Conservation (phyloP, 2,113 vertebrate species). For the Formicarius rufipectus region DNA sequence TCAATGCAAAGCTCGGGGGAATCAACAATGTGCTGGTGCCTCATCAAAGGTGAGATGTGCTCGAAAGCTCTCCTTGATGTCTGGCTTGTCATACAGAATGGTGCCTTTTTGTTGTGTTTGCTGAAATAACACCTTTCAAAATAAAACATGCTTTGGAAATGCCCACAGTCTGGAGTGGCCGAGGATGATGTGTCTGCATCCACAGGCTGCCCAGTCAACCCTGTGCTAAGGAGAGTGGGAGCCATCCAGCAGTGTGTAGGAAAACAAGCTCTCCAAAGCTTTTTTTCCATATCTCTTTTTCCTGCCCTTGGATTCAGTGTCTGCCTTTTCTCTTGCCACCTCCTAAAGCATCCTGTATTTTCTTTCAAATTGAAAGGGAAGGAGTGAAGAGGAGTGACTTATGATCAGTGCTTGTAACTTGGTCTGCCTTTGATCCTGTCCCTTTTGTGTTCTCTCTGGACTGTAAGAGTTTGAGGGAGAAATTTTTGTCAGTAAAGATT, state of each 20-base stretch:
- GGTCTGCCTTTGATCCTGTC: background rate
- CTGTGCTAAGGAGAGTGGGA: background rate
- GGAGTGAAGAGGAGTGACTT: background rate
- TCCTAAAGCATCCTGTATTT: background rate
- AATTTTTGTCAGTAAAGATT: background rate
- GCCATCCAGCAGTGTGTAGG: background rate
- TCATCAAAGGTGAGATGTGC: conserved; percentile 89
- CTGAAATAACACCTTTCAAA: background rate
- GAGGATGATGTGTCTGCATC: background rate
- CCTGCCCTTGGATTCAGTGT: background rate
- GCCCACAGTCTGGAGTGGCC: background rate
- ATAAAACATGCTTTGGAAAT: background rate
- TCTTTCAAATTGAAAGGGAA: background rate
- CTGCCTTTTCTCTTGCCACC: background rate
- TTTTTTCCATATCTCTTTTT: background rate
- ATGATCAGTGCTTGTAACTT: background rate
- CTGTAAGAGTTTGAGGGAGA: background rate
- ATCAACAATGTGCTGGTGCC: conserved; percentile 99
- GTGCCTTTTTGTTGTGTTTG: background rate
- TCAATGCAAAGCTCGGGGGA: conserved; percentile 97
- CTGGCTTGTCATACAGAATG: background rate
- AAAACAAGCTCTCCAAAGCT: background rate
- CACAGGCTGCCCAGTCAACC: background rate
- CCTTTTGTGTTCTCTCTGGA: background rate
- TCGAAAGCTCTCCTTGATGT: background rate